Base-by-base conservation (phyloP, 2,888 invertebrate species). In the Standfussiana lucernea region DNA sequence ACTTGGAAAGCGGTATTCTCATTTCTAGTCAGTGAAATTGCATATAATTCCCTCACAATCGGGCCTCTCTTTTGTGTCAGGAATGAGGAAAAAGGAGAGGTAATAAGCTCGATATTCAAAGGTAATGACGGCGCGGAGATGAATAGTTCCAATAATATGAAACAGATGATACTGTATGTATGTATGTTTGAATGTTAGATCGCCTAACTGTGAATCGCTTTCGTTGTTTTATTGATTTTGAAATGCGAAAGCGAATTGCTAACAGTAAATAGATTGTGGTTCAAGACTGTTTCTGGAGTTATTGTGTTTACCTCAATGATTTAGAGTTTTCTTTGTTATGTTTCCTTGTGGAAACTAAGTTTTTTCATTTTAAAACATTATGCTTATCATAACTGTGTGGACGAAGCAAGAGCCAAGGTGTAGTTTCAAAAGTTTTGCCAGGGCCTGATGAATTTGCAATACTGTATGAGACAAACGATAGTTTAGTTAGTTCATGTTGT, bases 1-100 rank as follows among this genome's bases (percentile, higher is more conserved):
- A 92, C 91, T 89, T 86, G 84, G 86, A 80, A 77, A 78, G 66
- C 77, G 91, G 89, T 89, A 90, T 92, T 92, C 92, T 92, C 93
- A 92, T 94, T 94, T 91, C 89, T 80, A 92, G 89, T 91, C 92
- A 93, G 93, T 94, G 93, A 93, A 94, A 95, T 94, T 93, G 93
- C 94, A 91, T 93, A 92, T 94, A 95, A 94, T 95, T 95, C 91
- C 90, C 90, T 81, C 89, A 85, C 90, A 88, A 93, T 94, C 86
- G 86, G 73, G 75, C 85, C 66, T 90, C 90, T 89, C 89, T 90
- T 92, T 93, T 92, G 89, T 92, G 86, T 77, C 21, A 77, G 80
- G 80, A 80, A 82, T 67, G 83, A 87, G 82, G 79, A 79, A 91
- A 89, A 75, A 77, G 84, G 89, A 89, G 66, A 84, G 86, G 77